Base-by-base conservation (phyloP, 2,888 invertebrate species). In the Stenichneumon culpator region DNA sequence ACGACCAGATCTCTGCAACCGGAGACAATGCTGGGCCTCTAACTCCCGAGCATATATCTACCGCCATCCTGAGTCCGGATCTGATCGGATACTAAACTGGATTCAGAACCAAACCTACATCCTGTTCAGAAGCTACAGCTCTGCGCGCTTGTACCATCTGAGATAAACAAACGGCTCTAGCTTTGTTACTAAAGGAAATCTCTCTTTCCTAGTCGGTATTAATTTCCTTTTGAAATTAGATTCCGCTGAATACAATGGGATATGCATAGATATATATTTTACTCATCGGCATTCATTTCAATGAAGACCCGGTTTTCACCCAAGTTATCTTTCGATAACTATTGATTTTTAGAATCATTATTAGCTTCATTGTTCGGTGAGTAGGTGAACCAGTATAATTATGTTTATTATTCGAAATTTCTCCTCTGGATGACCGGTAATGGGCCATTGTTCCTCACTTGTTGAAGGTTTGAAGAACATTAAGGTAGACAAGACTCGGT, bases 131-230 rank as follows among this genome's bases (percentile, higher is more conserved):
- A 67, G 67, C 52, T 16, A 75, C 22, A 32, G 22, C 5, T 22
- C 36, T 25, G 14, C 3, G 39, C 16, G 44, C 60, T 47, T 16
- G 65, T n/a, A 52, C 52, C 32, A 25, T 52, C 19, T 32, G 65
- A 22, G 75, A 67, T 75, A 65, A 75, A 32, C 77, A 54, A 39
- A 77, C 32, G 9, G 67, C 22, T 16, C 22, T n/a, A 36, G 22
- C 9, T 67, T 32, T 16, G 7, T 7, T 52, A 32, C 14, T 11
- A 9, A 65, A 22, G 50, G 32, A 28, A 19, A 32, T n/a, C 63
- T 16, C 28, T 28, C 63, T 25, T 28, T 32, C 32, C 7, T 1
- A 60, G 16, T 28, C 9, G 52, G 52, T 19, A 54, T 32, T 32
- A 14, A 57, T 25, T 28, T 63, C 25, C 19, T 25, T 57, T 63